Conservation (phyloP, 2,888 invertebrate genomes). For the Lasioglossum calceatum region DNA sequence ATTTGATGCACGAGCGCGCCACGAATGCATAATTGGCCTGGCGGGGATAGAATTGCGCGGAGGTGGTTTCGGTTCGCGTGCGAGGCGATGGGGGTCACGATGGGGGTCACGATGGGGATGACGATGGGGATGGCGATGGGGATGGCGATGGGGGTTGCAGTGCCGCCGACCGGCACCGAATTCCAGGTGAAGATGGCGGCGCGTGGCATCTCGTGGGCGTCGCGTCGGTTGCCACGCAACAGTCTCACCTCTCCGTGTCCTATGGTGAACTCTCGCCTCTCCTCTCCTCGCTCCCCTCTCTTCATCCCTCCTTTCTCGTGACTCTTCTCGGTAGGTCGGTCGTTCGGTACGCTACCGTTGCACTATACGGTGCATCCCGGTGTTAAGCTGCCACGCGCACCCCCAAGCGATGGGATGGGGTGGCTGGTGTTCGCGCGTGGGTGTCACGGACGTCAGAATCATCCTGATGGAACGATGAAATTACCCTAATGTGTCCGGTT, state of each 20-base stretch:
- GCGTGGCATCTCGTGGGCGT: slow-evolving; percentile 78
- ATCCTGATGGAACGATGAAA: slow-evolving; percentile 26
- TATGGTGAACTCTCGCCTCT: slow-evolving; percentile 51
- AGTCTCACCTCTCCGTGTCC: slow-evolving; percentile 59
- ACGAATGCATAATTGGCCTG: slow-evolving; percentile 29
- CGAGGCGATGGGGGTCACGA: neutral
- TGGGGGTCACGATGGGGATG: neutral
- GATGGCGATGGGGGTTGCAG: neutral
- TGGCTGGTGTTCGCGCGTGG: slow-evolving; percentile 35
- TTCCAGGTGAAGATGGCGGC: slow-evolving; percentile 50
- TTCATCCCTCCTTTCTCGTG: neutral
- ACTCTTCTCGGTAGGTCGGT: neutral
- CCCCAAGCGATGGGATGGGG: slow-evolving; percentile 6
- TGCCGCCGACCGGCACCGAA: slow-evolving; percentile 11
- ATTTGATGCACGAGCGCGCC: slow-evolving; percentile 14
- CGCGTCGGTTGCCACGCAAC: slow-evolving; percentile 79
- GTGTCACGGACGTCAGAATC: slow-evolving; percentile 42
- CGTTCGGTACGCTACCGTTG: slow-evolving; percentile 7
- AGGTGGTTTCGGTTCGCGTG: slow-evolving; percentile 3
- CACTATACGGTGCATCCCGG: slow-evolving; percentile 50
- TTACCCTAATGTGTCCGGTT: slow-evolving; percentile 24
- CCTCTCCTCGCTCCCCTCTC: neutral
- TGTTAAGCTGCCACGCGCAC: slow-evolving; percentile 45
- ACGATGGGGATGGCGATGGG: neutral
- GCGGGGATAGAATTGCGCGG: neutral